These are phyloP conservation scores for Malurus leucopterus DNA, from an alignment of 2,797 vertebrate genomes.

Conservation along the genomic window DNA sequence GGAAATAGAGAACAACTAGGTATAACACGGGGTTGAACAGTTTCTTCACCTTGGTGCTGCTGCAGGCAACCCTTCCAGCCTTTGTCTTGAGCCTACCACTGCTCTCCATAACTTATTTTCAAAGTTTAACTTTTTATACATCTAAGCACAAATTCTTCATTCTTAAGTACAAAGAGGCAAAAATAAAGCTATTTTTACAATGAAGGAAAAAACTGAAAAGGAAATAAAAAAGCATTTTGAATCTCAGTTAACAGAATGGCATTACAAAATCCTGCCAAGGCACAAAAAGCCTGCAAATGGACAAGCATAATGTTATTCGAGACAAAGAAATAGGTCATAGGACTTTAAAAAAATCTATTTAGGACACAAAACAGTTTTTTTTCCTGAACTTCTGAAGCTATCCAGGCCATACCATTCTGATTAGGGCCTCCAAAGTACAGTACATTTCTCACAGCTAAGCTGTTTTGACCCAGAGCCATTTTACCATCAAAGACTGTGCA, in stretches of 20 bases:
- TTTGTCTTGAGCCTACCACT: neutral
- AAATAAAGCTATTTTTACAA: neutral
- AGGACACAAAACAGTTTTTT: neutral
- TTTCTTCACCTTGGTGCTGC: neutral
- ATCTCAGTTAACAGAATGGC: neutral
- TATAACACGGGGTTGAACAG: neutral
- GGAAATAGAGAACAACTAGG: neutral
- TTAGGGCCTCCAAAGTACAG: neutral
- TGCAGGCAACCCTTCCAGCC: neutral
- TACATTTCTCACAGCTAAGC: neutral
- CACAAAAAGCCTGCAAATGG: neutral
- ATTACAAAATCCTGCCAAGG: neutral
- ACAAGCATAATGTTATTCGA: neutral
- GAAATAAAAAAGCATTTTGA: neutral
- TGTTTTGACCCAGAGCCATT: neutral
- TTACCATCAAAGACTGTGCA: neutral
- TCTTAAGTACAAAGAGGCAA: neutral
- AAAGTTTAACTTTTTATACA: neutral
- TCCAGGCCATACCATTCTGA: neutral
- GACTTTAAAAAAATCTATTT: neutral
- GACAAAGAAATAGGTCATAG: constrained; percentile 18
- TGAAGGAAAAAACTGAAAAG: neutral
- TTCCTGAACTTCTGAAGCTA: neutral
- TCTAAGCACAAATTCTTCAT: neutral
- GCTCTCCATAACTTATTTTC: neutral